Base-by-base conservation (phyloP, 2,113 vertebrate genomes). In the Artemisiospiza belli region DNA sequence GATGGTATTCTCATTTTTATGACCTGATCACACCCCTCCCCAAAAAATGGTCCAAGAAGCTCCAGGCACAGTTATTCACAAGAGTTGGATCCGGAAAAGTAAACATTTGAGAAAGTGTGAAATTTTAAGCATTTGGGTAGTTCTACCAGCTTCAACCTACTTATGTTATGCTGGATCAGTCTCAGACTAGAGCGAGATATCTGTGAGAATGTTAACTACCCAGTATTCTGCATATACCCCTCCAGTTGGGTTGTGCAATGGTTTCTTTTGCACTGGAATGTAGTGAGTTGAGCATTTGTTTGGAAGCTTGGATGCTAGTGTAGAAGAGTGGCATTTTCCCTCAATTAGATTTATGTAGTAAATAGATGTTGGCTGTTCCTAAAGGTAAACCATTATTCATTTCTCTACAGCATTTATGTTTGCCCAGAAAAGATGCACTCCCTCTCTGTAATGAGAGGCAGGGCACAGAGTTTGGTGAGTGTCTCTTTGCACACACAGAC, bases 31-130 rank as follows among this genome's bases (percentile, higher is more conserved):
- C 23, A 54, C 15, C 6, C 27, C 19, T 58, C 28, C 12, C 20
- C 37, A 4, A 17, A 49, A 68, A 74, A 16, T 44, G 37, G 51
- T 63, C 39, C 43, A 63, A 89, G 64, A 94, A 72, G 9, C n/a
- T 63, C 28, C 4, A 3, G 67, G 14, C 28, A 64, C 1, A 35
- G 22, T 75, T 94, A 70, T 49, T 90, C 79, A 61, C 37, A 54
- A 90, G 12, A 80, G 39, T 14, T 55, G 83, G 67, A 91, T 94
- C 70, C 79, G 83, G 75, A 95, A 91, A 83, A 95, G 30, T 63
- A 92, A 95, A 35, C 54, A 90, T 89, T 86, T 93, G 92, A 97
- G 78, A 80, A 93, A 72, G 52, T 75, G 90, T 83, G 88, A 94
- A 86, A 96, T 93, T 88, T 80, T 68, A 89, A 94, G 52, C 52